These are phyloP conservation scores for Lasioglossum calceatum DNA, from an alignment of 2,888 invertebrate species.

Conservation along the genomic window DNA sequence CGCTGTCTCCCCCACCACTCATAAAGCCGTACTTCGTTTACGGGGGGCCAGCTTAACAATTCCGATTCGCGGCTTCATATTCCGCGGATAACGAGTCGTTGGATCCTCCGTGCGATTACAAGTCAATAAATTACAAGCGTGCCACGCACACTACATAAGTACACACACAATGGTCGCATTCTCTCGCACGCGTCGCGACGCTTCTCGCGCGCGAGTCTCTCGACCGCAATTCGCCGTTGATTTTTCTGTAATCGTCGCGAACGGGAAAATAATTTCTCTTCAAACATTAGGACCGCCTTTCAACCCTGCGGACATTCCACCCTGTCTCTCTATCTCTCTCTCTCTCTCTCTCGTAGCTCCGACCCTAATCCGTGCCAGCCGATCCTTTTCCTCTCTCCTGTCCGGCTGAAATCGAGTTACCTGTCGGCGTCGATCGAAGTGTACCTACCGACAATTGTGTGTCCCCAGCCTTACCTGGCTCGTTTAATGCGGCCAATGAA, in stretches of 20 bases:
- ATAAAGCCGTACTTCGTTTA: slow-evolving; percentile 32
- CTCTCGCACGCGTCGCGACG: background rate
- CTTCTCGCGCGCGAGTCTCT: background rate
- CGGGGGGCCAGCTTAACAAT: slow-evolving; percentile 34
- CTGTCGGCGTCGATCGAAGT: slow-evolving; percentile 65
- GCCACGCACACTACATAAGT: background rate
- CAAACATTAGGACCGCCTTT: background rate
- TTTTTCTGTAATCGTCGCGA: slow-evolving; percentile 60
- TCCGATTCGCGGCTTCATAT: slow-evolving; percentile 38
- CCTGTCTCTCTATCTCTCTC: background rate
- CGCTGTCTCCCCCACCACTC: slow-evolving; percentile 20
- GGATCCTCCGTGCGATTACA: slow-evolving; percentile 58
- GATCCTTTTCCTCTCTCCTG: slow-evolving; percentile 20
- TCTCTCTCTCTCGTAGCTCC: background rate
- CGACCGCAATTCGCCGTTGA: slow-evolving; percentile 9
- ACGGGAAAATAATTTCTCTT: slow-evolving; percentile 60
- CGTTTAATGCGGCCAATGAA: slow-evolving; percentile 72
- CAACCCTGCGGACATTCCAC: background rate
- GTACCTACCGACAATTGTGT: slow-evolving; percentile 57
- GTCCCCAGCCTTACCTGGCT: slow-evolving; percentile 60
- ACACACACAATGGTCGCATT: background rate
- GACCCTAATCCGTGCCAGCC: slow-evolving; percentile 19
- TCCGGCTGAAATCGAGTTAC: slow-evolving; percentile 72
- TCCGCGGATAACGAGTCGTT: slow-evolving; percentile 45
- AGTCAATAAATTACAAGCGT: slow-evolving; percentile 52